phyloP scores from a whole-genome alignment of 2,113 vertebrate species.

The Zosterops borbonicus region DNA sequence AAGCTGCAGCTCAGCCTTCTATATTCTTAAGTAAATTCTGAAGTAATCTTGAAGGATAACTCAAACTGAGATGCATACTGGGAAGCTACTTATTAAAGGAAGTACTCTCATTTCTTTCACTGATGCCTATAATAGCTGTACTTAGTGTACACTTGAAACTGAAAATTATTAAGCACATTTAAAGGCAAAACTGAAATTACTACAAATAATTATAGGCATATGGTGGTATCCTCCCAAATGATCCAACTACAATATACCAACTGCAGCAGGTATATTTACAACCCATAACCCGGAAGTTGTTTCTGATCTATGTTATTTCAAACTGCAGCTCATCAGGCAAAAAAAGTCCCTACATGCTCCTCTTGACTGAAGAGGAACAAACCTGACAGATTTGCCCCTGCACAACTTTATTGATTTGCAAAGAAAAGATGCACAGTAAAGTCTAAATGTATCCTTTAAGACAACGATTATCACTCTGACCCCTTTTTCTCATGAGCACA shows the following conservation, averaged over 20 bases:
- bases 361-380: background rate
- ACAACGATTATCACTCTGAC: accelerated
- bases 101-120: background rate
- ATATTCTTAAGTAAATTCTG: background rate
- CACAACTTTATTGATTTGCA: background rate
- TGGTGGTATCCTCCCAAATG: background rate
- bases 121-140: background rate
- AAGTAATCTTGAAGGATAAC: background rate
- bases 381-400: background rate
- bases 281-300: background rate
- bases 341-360: background rate
- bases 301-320: background rate
- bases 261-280: background rate
- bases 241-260: background rate
- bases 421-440: background rate
- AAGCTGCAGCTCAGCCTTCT: background rate
- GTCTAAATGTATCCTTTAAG: background rate
- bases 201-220: background rate
- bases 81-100: background rate
- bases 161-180: background rate
- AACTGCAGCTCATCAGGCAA: background rate
- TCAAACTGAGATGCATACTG: background rate
- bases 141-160: background rate
- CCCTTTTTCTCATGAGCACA: background rate
- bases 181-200: background rate